Evolutionary conservation across 2,888 invertebrate genomes (phyloP).

Genomic region (Zygothrica quintamaculata): DNA sequence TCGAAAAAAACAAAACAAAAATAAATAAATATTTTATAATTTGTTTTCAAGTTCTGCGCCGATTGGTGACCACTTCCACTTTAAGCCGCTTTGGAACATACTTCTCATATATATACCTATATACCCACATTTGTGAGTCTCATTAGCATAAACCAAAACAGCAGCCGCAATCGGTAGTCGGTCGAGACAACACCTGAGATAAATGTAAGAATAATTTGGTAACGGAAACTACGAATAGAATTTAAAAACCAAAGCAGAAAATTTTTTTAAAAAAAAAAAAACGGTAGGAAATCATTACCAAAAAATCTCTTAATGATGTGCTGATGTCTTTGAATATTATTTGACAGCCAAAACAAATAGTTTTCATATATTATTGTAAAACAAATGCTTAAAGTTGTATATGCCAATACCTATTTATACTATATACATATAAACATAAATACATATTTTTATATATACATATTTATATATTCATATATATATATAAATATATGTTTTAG

Average conservation of each 20-base stretch:
- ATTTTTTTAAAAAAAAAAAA: background rate
- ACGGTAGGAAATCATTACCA: conserved; percentile 43
- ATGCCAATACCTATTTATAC: background rate
- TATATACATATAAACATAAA: background rate
- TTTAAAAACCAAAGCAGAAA: conserved; percentile 5
- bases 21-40: conserved; percentile 47
- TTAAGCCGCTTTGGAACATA: conserved; percentile 48
- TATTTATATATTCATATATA: background rate
- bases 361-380: conserved; percentile 42
- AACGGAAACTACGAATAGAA: conserved; percentile 18
- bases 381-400: conserved; percentile 37
- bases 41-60: conserved; percentile 62
- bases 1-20: background rate
- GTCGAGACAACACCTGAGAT: conserved; percentile 22
- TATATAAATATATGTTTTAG: conserved; percentile 12
- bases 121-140: conserved; percentile 22
- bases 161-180: conserved; percentile 39
- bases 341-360: conserved; percentile 56
- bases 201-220: conserved; percentile 20
- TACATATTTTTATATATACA: conserved; percentile 7
- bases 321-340: conserved; percentile 52
- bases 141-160: conserved; percentile 64
- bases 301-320: conserved; percentile 71
- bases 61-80: conserved; percentile 32
- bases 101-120: conserved; percentile 26